These are phyloP conservation scores for Epinephelus fuscoguttatus DNA, from an alignment of 2,113 vertebrate genomes.

Conservation along the genomic window DNA sequence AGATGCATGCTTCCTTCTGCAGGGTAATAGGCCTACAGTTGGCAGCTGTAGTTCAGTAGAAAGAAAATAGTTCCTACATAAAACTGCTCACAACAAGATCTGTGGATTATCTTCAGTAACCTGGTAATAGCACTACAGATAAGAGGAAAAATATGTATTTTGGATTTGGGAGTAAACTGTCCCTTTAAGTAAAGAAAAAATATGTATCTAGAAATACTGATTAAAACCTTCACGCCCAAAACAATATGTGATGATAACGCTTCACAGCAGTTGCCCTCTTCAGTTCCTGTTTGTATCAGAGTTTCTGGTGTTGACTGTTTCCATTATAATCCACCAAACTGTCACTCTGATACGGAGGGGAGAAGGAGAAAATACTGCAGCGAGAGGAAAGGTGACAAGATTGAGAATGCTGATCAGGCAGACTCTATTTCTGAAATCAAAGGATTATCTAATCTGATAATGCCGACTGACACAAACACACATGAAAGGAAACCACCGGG, in stretches of 20 bases:
- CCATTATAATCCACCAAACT: conserved; percentile 52
- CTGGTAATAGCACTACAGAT: no score
- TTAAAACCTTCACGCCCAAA: not conserved
- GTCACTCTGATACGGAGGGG: conserved; percentile 12
- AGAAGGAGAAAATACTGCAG: conserved; percentile 24
- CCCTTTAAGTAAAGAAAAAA: not conserved
- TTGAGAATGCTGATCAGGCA: conserved; percentile 67
- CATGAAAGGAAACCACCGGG: conserved; percentile 38
- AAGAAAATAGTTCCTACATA: no score
- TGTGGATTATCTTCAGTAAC: no score
- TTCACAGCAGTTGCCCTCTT: conserved; percentile 31
- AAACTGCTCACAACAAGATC: no score
- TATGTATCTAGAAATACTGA: not conserved
- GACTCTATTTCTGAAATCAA: conserved; percentile 60
- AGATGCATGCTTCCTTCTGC: no score
- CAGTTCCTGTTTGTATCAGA: conserved; percentile 13
- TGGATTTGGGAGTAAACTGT: no score
- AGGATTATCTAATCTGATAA: conserved; percentile 74
- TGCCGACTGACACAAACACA: conserved; percentile 57
- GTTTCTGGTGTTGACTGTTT: conserved; percentile 27
- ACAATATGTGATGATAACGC: not conserved
- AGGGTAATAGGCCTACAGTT: no score
- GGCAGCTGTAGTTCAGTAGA: no score
- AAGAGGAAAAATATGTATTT: no score
- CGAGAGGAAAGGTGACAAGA: conserved; percentile 46